phyloP scores from a whole-genome alignment of 2,113 vertebrate genomes.

The Mormoops blainvillei region DNA sequence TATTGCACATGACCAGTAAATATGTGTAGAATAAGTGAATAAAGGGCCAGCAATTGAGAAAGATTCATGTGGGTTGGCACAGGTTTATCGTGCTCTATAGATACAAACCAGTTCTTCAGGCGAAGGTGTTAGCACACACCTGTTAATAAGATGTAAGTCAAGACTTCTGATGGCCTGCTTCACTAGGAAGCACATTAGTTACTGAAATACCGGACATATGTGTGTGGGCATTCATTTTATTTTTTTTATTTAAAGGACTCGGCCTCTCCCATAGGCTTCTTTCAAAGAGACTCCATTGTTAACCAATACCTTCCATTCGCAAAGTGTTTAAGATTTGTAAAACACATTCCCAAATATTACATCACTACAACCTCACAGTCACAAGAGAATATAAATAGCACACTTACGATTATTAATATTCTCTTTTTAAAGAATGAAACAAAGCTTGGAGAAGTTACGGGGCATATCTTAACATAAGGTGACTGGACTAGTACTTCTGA shows the following conservation, averaged over 20 bases:
- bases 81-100: not conserved
- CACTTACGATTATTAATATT: not conserved
- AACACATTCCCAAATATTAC: not conserved
- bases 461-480: not conserved
- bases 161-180: not conserved
- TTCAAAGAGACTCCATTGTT: not conserved
- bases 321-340: not conserved
- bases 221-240: not conserved
- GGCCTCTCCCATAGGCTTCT: not conserved
- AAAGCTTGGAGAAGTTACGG: not conserved
- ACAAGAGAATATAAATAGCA: not conserved
- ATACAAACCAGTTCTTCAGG: not conserved
- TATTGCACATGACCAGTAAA: not conserved
- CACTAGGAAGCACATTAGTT: not conserved
- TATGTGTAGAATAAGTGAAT: not conserved
- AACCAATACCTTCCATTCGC: not conserved
- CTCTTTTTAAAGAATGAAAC: not conserved
- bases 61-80: not conserved
- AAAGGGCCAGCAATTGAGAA: not conserved
- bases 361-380: not conserved
- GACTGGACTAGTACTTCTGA: not conserved
- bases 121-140: not conserved
- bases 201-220: not conserved
- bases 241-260: not conserved
- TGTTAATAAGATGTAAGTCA: not conserved